Evolutionary conservation across 2,888 invertebrate species (phyloP).

Genomic region (Drosophila anomalipes): DNA sequence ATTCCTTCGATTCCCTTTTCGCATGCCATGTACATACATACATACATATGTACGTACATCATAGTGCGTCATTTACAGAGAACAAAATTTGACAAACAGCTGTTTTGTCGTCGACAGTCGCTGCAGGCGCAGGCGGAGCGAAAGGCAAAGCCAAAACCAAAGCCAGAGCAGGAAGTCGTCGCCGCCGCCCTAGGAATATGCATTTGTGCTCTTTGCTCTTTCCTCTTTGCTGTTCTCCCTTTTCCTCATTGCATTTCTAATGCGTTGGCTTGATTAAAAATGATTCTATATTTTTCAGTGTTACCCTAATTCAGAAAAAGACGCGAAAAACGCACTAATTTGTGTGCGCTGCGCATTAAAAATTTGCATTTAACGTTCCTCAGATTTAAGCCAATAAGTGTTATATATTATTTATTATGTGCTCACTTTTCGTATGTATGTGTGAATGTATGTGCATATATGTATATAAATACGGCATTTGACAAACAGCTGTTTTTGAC

Average conservation of each 20-base stretch:
- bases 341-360: not conserved
- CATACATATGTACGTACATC: not conserved
- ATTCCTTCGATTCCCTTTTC: not conserved
- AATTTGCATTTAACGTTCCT: not conserved
- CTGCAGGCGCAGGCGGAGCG: not conserved
- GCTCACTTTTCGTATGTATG: not conserved
- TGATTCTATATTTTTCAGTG: not conserved
- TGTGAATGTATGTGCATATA: not conserved
- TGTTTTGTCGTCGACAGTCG: slow-evolving; percentile 53
- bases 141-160: slow-evolving; percentile 1
- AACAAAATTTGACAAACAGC: slow-evolving; percentile 53
- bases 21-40: not conserved
- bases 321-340: not conserved
- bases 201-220: slow-evolving; percentile 4
- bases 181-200: slow-evolving; percentile 25
- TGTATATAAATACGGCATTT: not conserved
- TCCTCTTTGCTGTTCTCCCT: not conserved
- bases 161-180: slow-evolving; percentile 21
- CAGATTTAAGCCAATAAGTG: not conserved
- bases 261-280: not conserved
- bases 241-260: not conserved
- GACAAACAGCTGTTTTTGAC: not conserved
- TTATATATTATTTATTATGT: not conserved
- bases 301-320: not conserved
- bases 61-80: slow-evolving; percentile 23